These are phyloP conservation scores for Paralvinella palmiformis DNA, from an alignment of 1,140 invertebrate genomes.

Conservation along the genomic window DNA sequence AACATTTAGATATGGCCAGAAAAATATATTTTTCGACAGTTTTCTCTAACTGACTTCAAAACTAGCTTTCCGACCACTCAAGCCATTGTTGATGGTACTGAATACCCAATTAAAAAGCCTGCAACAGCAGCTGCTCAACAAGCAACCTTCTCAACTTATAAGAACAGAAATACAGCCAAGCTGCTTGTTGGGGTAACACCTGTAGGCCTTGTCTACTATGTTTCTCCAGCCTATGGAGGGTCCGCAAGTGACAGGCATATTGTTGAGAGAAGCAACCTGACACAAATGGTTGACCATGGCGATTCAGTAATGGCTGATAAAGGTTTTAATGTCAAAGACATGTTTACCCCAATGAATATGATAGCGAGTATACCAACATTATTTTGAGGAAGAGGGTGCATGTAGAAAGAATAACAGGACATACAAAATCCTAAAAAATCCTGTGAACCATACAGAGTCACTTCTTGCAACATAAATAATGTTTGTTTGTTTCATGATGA, in stretches of 20 bases:
- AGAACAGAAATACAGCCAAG: conserved; percentile 31
- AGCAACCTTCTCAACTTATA: conserved; percentile 34
- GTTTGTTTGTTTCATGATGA: no score
- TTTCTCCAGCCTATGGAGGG: conserved; percentile 15
- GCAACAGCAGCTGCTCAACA: conserved; percentile 28
- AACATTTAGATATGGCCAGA: conserved; percentile 33
- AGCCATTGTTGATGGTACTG: conserved; percentile 34
- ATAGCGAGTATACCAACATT: no score
- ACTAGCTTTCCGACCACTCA: conserved; percentile 28
- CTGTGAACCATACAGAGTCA: no score
- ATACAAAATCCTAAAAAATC: no score
- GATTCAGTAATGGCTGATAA: conserved; percentile 14
- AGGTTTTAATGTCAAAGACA: conserved; percentile 20
- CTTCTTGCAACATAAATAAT: no score
- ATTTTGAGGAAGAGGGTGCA: no score
- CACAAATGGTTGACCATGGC: background rate
- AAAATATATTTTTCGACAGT: conserved; percentile 26
- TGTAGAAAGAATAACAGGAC: no score
- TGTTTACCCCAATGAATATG: conserved; percentile 16
- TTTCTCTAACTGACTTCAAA: conserved; percentile 30
- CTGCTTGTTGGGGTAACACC: conserved; percentile 22
- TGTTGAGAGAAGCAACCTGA: conserved; percentile 12
- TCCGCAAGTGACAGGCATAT: conserved; percentile 21
- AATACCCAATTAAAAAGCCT: conserved; percentile 30
- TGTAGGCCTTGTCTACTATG: conserved; percentile 21